A percentile compares a stretch with the other conserved stretches of the same genome.
Evolutionary conservation across 2,797 vertebrate genomes (phyloP).

Genomic region (Sebastes hubbsi): DNA sequence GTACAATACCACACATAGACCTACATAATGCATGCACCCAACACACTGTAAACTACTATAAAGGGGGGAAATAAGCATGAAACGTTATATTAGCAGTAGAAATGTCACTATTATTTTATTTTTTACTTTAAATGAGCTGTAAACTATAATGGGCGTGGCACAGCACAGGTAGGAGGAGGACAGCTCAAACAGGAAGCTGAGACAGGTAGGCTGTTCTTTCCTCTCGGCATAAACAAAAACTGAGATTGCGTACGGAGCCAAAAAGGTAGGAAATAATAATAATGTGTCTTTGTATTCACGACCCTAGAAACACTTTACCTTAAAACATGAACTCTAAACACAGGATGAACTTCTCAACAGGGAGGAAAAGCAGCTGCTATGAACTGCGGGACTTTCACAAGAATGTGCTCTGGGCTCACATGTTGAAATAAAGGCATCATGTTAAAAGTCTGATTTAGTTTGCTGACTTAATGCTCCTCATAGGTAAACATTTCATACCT

Average conservation of each 20-base stretch:
- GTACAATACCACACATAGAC: not conserved
- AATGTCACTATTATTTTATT: not conserved
- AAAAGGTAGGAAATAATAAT: conserved; percentile 36
- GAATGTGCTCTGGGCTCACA: not conserved
- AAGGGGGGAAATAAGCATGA: not conserved
- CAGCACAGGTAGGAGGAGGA: conserved; percentile 47
- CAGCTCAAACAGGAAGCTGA: conserved; percentile 43
- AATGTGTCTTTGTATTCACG: not conserved
- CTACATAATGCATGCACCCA: too few species aligned
- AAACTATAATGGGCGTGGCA: conserved; percentile 61
- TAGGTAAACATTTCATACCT: not conserved
- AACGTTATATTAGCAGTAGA: not conserved
- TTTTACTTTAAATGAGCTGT: not conserved
- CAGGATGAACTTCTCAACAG: not conserved
- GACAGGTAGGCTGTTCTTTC: not conserved
- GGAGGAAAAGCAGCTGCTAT: not conserved
- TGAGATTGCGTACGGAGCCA: not conserved
- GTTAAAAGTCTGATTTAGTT: not conserved
- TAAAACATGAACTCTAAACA: not conserved
- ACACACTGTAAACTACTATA: too few species aligned
- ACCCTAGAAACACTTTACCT: not conserved
- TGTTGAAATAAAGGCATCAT: not conserved
- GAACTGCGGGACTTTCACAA: not conserved
- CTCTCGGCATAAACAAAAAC: not conserved
- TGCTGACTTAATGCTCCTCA: not conserved